Evolutionary conservation across 2,888 invertebrate genomes (phyloP).

Genomic region (Rhimphoctona megacephalus): DNA sequence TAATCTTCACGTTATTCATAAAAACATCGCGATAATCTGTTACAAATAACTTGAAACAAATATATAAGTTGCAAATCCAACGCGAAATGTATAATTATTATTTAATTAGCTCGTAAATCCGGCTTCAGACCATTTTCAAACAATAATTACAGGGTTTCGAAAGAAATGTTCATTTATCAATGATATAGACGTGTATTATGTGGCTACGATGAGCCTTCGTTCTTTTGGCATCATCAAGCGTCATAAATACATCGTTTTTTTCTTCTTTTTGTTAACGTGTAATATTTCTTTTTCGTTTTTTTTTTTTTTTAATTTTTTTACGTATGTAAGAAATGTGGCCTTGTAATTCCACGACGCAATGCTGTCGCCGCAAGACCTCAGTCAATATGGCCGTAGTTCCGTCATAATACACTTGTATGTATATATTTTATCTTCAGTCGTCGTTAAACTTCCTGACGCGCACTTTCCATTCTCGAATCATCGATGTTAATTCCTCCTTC

Average conservation of each 20-base stretch:
- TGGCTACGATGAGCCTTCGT: conserved; percentile 4
- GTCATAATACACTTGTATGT: not conserved
- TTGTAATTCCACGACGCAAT: conserved; percentile 48
- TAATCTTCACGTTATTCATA: not conserved
- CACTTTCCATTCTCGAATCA: conserved; percentile 45
- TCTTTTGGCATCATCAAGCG: conserved; percentile 35
- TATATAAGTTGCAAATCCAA: not conserved
- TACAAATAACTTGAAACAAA: not conserved
- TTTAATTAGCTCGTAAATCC: not conserved
- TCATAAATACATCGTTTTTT: not conserved
- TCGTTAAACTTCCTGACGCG: conserved; percentile 46
- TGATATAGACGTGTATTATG: not conserved
- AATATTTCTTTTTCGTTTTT: not conserved
- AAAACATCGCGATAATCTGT: not conserved
- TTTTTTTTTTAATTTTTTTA: conserved; percentile 5
- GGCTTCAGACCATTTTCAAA: not conserved
- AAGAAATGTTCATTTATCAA: not conserved
- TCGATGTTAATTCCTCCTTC: not conserved
- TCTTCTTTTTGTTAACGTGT: conserved; percentile 18
- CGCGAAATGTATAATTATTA: not conserved
- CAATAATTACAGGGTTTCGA: not conserved
- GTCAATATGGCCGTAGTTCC: conserved; percentile 21
- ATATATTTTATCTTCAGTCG: not conserved
- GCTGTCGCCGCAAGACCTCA: conserved; percentile 29
- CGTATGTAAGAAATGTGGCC: conserved; percentile 37